Conservation (phyloP, 1,140 invertebrate genomes). For the Papilio machaon region DNA sequence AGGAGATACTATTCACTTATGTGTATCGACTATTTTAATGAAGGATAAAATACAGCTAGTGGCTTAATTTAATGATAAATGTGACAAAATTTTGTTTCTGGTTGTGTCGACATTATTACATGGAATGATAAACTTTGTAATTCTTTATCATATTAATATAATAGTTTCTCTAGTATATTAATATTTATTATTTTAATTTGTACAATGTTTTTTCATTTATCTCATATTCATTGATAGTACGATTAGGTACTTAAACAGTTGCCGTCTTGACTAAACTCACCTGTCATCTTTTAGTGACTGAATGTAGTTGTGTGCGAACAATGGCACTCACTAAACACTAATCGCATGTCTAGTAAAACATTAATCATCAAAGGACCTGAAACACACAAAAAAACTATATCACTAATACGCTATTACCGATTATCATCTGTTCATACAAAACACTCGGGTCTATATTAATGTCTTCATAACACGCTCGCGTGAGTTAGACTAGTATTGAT, state of each 20-base stretch:
- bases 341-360: slow-evolving; percentile 1
- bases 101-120: background rate
- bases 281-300: background rate
- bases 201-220: background rate
- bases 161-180: too few relatives aligned
- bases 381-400: slow-evolving; percentile 43
- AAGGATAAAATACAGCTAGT: background rate
- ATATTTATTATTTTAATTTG: background rate
- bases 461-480: slow-evolving; percentile 72
- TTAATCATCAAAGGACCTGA: background rate
- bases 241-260: background rate
- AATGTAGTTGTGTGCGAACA: background rate
- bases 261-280: background rate
- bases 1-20: background rate
- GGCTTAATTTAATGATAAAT: slow-evolving; percentile 2
- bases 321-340: background rate
- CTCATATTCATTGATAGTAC: background rate
- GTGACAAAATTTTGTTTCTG: background rate
- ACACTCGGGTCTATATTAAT: slow-evolving; percentile 59
- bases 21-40: background rate
- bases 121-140: background rate
- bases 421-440: slow-evolving; percentile 51
- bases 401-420: slow-evolving; percentile 44
- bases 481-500: slow-evolving; percentile 56
- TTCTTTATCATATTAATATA: too few relatives aligned